Conservation (phyloP, 2,113 vertebrate genomes). For the Python bivittatus region DNA sequence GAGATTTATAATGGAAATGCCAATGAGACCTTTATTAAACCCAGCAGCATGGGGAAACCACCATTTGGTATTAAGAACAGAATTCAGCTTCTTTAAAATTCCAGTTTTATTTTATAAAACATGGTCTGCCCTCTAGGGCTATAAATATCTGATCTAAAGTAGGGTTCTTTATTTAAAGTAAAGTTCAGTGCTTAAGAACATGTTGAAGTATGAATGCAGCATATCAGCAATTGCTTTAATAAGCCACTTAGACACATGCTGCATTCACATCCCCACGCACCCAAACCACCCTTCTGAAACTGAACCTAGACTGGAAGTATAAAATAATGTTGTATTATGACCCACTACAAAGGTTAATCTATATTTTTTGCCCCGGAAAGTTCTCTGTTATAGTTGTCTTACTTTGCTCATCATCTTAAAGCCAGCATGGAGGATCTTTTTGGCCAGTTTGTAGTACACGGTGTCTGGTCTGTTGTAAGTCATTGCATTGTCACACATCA, state of each 20-base stretch:
- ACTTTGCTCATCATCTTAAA: constrained; percentile 99
- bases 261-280: background rate
- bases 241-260: background rate
- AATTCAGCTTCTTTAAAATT: background rate
- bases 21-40: background rate
- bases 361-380: background rate
- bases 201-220: background rate
- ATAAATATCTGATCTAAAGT: background rate
- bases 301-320: constrained; percentile 6
- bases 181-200: background rate
- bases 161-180: background rate
- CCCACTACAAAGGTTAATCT: background rate
- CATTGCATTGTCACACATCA: constrained; percentile 99
- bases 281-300: background rate
- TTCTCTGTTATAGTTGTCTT: constrained; percentile 65
- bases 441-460: constrained; percentile 97
- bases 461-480: constrained; percentile 98
- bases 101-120: background rate
- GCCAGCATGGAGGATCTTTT: constrained; percentile 97
- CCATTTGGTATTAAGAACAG: background rate
- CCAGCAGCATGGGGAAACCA: background rate
- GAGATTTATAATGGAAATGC: background rate
- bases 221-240: background rate
- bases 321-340: constrained; percentile 35
- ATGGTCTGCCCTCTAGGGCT: background rate